phyloP scores from a whole-genome alignment of 2,797 vertebrate species.

The Mormyrops attenuatus region DNA sequence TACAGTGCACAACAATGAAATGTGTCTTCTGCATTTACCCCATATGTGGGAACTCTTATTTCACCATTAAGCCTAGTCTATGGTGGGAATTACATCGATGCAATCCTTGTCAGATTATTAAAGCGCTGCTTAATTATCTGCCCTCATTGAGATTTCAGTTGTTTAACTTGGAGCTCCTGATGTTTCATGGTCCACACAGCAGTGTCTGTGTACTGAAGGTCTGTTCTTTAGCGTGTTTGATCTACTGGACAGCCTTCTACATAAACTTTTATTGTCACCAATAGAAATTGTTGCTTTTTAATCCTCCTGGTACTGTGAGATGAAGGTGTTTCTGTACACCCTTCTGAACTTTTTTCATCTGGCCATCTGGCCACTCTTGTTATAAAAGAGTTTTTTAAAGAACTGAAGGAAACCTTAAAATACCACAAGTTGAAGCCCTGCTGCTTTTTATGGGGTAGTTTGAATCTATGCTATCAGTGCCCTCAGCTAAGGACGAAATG shows the following conservation, averaged over 20 bases:
- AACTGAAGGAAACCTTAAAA: background rate
- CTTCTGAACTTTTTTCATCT: background rate
- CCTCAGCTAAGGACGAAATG: background rate
- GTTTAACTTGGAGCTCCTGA: background rate
- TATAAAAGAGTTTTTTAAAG: background rate
- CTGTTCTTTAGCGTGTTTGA: background rate
- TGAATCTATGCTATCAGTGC: background rate
- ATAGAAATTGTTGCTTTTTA: background rate
- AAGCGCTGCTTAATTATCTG: background rate
- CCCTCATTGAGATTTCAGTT: background rate
- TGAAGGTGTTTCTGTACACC: background rate
- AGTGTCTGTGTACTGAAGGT: background rate
- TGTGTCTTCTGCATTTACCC: background rate
- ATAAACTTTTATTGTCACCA: background rate
- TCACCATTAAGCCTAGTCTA: background rate
- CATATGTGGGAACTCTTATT: background rate
- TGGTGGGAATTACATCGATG: background rate
- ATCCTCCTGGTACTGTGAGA: background rate
- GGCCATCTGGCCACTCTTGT: background rate
- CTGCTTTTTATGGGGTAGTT: background rate
- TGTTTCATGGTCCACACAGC: background rate
- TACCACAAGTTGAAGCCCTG: background rate
- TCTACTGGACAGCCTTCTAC: background rate
- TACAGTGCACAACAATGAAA: too few species aligned
- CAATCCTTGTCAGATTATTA: background rate